These are phyloP conservation scores for Trachymyrmex cornetzi DNA, from an alignment of 1,140 invertebrate species.

Conservation along the genomic window DNA sequence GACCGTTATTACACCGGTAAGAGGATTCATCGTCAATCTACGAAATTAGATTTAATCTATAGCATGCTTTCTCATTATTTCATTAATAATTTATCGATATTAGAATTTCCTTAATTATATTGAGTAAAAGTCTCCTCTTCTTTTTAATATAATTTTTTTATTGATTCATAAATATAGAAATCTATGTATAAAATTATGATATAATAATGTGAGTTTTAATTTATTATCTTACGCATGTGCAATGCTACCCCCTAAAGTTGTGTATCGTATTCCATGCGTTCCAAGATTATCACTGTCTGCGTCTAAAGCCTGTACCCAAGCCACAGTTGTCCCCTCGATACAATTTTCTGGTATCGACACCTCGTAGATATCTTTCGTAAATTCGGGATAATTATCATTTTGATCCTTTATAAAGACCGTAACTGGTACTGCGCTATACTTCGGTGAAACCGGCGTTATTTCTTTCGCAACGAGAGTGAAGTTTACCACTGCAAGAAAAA, in stretches of 20 bases:
- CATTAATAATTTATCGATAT: conserved; percentile 8
- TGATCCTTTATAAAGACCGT: conserved; percentile 95
- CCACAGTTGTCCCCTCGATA: conserved; percentile 92
- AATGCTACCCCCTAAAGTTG: conserved; percentile 92
- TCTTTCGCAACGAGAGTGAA: conserved; percentile 95
- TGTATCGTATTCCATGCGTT: conserved; percentile 95
- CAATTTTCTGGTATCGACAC: conserved; percentile 94
- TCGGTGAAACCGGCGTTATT: conserved; percentile 90
- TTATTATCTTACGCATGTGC: conserved; percentile 92
- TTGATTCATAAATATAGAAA: no score
- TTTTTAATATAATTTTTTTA: background rate
- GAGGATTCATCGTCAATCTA: conserved; percentile 93
- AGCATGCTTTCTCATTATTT: conserved; percentile 36
- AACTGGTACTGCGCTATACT: conserved; percentile 94
- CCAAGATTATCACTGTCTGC: conserved; percentile 95
- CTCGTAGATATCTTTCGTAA: conserved; percentile 92
- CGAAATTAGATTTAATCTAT: background rate
- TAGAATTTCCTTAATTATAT: background rate
- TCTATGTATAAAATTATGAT: background rate
- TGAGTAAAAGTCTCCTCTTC: background rate
- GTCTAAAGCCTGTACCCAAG: conserved; percentile 94
- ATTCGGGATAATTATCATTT: conserved; percentile 98
- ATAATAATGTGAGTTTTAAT: background rate
- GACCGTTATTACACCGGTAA: conserved; percentile 94
- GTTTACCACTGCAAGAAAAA: conserved; percentile 90